phyloP scores from a whole-genome alignment of 2,888 invertebrate species.

The Drosophila gaucha region DNA sequence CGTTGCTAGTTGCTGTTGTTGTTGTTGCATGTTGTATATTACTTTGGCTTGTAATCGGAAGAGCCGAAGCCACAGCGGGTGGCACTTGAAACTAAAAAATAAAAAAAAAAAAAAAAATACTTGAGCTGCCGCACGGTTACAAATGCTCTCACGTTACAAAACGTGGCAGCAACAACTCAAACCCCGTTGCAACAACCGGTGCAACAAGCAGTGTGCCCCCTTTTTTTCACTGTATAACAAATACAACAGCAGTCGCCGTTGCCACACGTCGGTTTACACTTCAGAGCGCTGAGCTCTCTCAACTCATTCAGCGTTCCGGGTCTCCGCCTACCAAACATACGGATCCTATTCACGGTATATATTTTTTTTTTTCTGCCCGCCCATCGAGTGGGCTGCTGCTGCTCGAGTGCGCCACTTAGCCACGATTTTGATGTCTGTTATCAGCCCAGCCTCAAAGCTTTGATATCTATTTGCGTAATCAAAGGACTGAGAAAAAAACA shows the following conservation, averaged over 20 bases:
- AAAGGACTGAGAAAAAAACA: conserved; percentile 49
- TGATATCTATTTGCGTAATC: conserved; percentile 66
- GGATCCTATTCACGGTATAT: conserved; percentile 42
- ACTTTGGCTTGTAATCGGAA: conserved; percentile 73
- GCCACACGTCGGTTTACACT: conserved; percentile 78
- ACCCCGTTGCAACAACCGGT: conserved; percentile 19
- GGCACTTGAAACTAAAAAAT: conserved; percentile 58
- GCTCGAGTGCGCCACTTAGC: conserved; percentile 65
- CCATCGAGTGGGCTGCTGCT: conserved; percentile 67
- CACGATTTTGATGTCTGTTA: conserved; percentile 70
- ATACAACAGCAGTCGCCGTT: conserved; percentile 23
- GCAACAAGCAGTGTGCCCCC: conserved; percentile 21
- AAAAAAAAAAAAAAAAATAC: conserved; percentile 10
- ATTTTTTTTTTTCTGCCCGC: conserved; percentile 35
- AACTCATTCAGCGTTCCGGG: conserved; percentile 13
- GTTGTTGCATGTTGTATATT: conserved; percentile 30
- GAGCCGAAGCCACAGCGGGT: conserved; percentile 70
- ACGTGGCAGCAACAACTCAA: conserved; percentile 40
- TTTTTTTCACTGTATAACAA: not conserved
- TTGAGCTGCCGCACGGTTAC: conserved; percentile 53
- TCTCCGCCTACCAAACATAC: conserved; percentile 68
- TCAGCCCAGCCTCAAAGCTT: conserved; percentile 33
- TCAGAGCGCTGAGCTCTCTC: conserved; percentile 51
- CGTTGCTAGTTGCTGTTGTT: conserved; percentile 31
- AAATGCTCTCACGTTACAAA: conserved; percentile 79